Evolutionary conservation across 1,140 invertebrate species (phyloP), one percentile per base, ranked within the genome.

Genomic region (Eufriesea mexicana): DNA sequence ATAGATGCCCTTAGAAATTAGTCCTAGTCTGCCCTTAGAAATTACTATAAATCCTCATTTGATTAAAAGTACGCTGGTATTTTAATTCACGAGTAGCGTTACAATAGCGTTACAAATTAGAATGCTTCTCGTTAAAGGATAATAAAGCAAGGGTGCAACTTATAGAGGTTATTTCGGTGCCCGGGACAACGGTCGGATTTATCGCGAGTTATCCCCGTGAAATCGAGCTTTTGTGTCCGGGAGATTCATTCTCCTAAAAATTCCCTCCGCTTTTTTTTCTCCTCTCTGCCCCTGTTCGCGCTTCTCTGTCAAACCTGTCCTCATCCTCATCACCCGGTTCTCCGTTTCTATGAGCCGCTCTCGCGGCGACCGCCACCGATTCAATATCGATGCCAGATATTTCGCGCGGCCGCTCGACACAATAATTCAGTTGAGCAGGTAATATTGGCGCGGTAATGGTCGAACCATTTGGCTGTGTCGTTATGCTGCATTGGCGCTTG

Each of bases 361-460:
- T 35, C 59, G 42, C 59, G 71, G 77, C 80, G 66, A 64, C 80
- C 74, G 61, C 82, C 79, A 86, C 62, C 88, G 84, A 93, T 93
- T 93, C 91, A 93, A 92, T 93, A 93, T 92, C 90, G 90, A 93
- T 91, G 89, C 90, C 89, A 92, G 91, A 92, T 93, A 93, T 93
- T 93, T 92, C 90, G 88, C 90, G 81, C 84, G 83, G 83, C 77
- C 88, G 91, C 87, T 89, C 89, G 89, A 90, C 89, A 92, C 92
- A 92, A 93, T 93, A 92, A 93, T 93, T 93, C 92, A 93, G 91
- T 92, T 88, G 89, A 92, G 88, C 90, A 91, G 92, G 91, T 92
- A 93, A 93, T 93, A 93, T 93, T 88, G 92, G 90, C 87, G 86
- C 87, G 90, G 91, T 90, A 92, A 92, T 91, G 89, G 90, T 88